Base-by-base conservation (phyloP, 2,888 invertebrate species). In the Napeogenes inachia region DNA sequence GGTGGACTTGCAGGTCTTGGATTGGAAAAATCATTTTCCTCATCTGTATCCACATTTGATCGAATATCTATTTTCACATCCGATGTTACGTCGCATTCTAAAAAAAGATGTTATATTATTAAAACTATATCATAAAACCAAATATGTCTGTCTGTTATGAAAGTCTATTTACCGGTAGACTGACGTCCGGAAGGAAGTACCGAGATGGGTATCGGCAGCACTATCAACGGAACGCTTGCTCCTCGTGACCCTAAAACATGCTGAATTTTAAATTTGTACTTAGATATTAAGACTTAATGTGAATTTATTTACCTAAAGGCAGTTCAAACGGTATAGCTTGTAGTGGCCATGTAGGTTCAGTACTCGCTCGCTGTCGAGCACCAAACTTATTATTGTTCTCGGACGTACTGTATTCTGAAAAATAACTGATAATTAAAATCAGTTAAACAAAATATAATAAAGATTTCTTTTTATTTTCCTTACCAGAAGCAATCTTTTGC, bases 151-250 rank as follows among this genome's bases (percentile, higher is more conserved):
- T n/a, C n/a, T n/a, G 13, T 13, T 2, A 50, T 50, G 4, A 13
- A 50, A 50, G 0, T 3, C 4, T 13, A 50, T 21, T 13, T 50
- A 50, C 30, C 10, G 10, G 21, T 50, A 21, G 8, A 50, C 30
- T 50, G 50, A 50, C 50, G 12, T 13, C 21, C 50, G 10, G 53
- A 64, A 2, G 53, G 56, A 2, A 78, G 77, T 30, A 80, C 73
- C 0, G 81, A 77, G 67, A 82, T 71, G 0, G 81, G 82, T 63
- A 83, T 68, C 65, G 82, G 68, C 62, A 82, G 73, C 68, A 82
- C 62, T 10, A 80, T 77, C 66, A 80, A 61, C 10, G 63, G 61
- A 10, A 62, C n/a, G 6, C 35, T 46, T 13, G 38, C 46, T 5
- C 38, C 30, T 2, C 46, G 46, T 2, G 47, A 35, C 10, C 54